These are phyloP conservation scores for Dendrocincla tyrannina DNA, from an alignment of 2,797 vertebrate species.

Conservation along the genomic window DNA sequence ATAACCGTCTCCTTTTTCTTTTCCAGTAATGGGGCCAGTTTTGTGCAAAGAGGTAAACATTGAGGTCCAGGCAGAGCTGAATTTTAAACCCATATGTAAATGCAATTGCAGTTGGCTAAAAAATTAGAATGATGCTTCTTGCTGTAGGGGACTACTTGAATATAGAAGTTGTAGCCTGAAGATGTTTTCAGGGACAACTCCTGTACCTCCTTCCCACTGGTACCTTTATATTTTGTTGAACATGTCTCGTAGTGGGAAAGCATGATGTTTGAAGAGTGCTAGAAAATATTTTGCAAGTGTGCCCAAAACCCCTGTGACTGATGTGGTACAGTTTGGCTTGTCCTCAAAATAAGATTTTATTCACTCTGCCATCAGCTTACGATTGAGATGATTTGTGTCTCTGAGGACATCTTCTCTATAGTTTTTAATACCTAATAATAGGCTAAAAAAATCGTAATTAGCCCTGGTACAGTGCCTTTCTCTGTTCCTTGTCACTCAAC, in stretches of 20 bases:
- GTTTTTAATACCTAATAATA: not conserved
- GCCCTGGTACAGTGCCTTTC: not conserved
- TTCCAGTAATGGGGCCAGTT: not conserved
- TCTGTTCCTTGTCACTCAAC: constrained; percentile 23
- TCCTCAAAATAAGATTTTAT: not conserved
- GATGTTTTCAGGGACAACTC: not conserved
- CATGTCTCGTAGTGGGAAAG: not conserved
- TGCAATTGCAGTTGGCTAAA: not conserved
- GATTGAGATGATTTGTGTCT: not conserved
- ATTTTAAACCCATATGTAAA: not conserved
- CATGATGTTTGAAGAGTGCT: not conserved
- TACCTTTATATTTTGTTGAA: not conserved
- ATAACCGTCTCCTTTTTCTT: constrained; percentile 25
- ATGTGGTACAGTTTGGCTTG: not conserved
- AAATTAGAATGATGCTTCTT: not conserved
- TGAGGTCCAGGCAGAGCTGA: not conserved
- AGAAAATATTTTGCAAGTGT: not conserved
- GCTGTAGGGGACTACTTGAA: not conserved
- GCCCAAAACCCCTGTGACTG: not conserved
- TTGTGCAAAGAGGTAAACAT: not conserved
- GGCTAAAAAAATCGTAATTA: not conserved
- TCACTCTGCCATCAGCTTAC: not conserved
- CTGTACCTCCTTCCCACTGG: not conserved
- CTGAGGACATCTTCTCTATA: not conserved
- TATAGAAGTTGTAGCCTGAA: not conserved